Evolutionary conservation across 2,888 invertebrate species (phyloP), one percentile per base, ranked within the genome.

Genomic region (Polydrusus cervinus): DNA sequence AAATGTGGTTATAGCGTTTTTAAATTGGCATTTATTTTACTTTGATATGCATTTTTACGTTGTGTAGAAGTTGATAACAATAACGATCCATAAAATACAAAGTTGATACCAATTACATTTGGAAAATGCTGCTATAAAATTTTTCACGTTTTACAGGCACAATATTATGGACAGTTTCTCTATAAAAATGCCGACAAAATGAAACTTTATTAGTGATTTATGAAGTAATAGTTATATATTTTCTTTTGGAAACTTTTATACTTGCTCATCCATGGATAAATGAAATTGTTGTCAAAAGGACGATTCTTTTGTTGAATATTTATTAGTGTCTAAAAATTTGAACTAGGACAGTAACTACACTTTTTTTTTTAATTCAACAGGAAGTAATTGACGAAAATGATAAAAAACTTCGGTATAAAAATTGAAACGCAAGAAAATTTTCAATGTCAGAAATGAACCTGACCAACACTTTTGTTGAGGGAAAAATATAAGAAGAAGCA

Each of bases 81-180:
- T 64, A 74, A 74, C 60, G 74, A 70, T 61, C 70, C 51, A 74
- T 74, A 71, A 74, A 74, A 55, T 74, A 74, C 70, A 74, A 74
- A 70, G 74, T 74, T 71, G 74, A 65, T 70, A 40, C 61, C 70
- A 74, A 74, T 74, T 74, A 74, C 74, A 74, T 74, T 74, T 74
- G 69, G 62, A 74, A 69, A 68, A 74, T 40, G 62, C 25, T 69
- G 69, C 55, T 62, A 49, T 74, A 68, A 74, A 74, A 69, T 51
- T 68, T 73, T 73, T 67, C 68, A 68, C 62, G 47, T 74, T 74
- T 69, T 65, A 74, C 53, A 47, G 74, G 16, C 49, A 61, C 34
- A 45, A 51, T 34, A 53, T 74, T 74, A 74, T 47, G 74, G 74
- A 73, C 73, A 73, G 61, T 73, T 66, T 73, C 38, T 49, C 67